Base-by-base conservation (phyloP, 2,113 vertebrate species). In the Scolopax mira region DNA sequence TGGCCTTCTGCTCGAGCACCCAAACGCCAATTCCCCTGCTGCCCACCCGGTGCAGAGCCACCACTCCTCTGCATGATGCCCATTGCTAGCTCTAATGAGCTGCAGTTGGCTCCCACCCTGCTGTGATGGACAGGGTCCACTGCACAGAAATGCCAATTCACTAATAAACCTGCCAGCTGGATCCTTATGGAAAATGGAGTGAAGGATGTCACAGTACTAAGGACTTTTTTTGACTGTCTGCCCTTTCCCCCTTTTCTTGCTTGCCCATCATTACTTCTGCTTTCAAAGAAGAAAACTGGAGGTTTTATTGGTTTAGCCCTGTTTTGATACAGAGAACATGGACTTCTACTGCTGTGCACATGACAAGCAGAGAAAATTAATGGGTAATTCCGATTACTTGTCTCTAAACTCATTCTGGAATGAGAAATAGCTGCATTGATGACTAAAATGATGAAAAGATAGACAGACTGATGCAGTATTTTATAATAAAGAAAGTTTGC, bases 81-180 rank as follows among this genome's bases (percentile, higher is more conserved):
- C 2, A 0, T 22, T 90, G 79, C 48, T 77, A 81, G 58, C 46
- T 48, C 49, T 33, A 39, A 84, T 10, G 31, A 51, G 61, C 42
- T 18, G 22, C 22, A 22, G 6, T 66, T 84, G 79, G 74, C 79
- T 75, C 79, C 9, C 1, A 11, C 61, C 54, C 71, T 55, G n/a
- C 51, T 21, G 44, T 6, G 1, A 80, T 41, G 42, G 25, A 79
- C 1, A 2, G 8, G n/a, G 18, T 79, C 62, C 77, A 82, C 84
- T 2, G 0, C 46, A 54, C 42, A 52, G 70, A 61, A 84, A 55
- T 0, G 0, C 52, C 37, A 35, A 10, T 9, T 41, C 6, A 0
- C 48, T 69, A n/a, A 10, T 49, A 73, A 85, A 58, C 60, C 70
- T 88, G 78, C 80, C 75, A 81, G 70, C 48, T 88, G 79, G 75